Evolutionary conservation across 2,113 vertebrate genomes (phyloP), one percentile per base, ranked within the genome.

Genomic region (Abramis brama): DNA sequence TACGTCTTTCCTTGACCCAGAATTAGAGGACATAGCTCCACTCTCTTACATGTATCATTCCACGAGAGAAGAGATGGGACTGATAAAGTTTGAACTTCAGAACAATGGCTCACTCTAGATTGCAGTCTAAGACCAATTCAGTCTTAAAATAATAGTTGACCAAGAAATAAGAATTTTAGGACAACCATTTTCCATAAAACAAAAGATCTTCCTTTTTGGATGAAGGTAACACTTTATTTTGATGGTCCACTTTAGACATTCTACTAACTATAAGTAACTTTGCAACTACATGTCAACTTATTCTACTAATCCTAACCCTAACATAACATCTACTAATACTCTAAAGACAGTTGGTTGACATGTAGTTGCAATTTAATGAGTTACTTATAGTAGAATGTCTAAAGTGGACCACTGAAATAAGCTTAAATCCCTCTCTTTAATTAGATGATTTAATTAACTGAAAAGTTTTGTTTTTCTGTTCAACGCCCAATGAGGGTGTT

Each of bases 21-120:
- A 73, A 59, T 25, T 5, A 43, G 68, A 17, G 47, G 81, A 83
- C 33, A 43, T 9, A 5, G 13, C 50, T 59, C 30, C 11, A 39
- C 68, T 73, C 57, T 33, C 9, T n/a, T 62, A 70, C 27, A 52
- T 11, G 5, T n/a, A 12, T 66, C 79, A 47, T 81, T 81, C n/a
- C 60, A 66, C 7, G 25, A 83, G 12, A 71, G 81, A 12, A 82
- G n/a, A 68, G 79, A 82, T 23, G 79, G 45, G 12, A 33, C 25
- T 57, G 50, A 73, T 15, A 59, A 83, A 73, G 33, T 73, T 1
- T 83, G 21, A 50, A 36, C 8, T 27, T 43, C 77, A 2, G 11
- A 79, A 79, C 33, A 36, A 71, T 23, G 33, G 33, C 68, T 71
- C 55, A 36, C 45, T 39, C 45, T 52, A 50, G 12, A 76, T 0